Conservation (phyloP, 2,113 vertebrate species). For the Okapia johnstoni region DNA sequence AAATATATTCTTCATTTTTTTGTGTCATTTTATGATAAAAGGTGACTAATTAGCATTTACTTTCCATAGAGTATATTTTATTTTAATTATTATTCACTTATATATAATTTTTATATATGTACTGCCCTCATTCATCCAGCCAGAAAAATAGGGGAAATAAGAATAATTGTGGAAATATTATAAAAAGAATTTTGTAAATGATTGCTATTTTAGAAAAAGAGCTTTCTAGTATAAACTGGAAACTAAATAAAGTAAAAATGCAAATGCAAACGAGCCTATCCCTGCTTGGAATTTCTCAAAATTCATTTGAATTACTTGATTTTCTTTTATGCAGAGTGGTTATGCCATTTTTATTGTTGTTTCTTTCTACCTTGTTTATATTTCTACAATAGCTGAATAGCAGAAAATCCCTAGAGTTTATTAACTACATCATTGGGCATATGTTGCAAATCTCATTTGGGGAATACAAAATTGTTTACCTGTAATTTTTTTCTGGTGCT, state of each 20-base stretch:
- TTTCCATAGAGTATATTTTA: background rate
- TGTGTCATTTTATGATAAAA: background rate
- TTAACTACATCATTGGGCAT: conserved; percentile 32
- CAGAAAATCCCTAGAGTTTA: conserved; percentile 37
- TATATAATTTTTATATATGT: background rate
- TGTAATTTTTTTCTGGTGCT: background rate
- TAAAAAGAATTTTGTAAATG: conserved; percentile 6
- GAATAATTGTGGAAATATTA: background rate
- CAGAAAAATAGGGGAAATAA: background rate
- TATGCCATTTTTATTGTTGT: background rate
- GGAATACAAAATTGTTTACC: conserved; percentile 53
- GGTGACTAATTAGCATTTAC: background rate
- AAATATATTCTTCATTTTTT: conserved; percentile 9
- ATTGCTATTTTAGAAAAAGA: background rate
- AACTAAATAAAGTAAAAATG: conserved; percentile 1
- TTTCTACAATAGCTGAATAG: background rate
- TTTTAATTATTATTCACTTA: conserved; percentile 37
- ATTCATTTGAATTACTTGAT: background rate
- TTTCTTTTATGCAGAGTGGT: background rate
- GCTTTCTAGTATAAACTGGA: background rate
- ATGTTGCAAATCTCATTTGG: conserved; percentile 40
- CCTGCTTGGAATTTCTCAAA: conserved; percentile 3
- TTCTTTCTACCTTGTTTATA: background rate
- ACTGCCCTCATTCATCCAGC: background rate
- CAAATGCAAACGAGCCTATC: background rate